Evolutionary conservation across 2,113 vertebrate genomes (phyloP).

Genomic region (Taurulus bubalis): DNA sequence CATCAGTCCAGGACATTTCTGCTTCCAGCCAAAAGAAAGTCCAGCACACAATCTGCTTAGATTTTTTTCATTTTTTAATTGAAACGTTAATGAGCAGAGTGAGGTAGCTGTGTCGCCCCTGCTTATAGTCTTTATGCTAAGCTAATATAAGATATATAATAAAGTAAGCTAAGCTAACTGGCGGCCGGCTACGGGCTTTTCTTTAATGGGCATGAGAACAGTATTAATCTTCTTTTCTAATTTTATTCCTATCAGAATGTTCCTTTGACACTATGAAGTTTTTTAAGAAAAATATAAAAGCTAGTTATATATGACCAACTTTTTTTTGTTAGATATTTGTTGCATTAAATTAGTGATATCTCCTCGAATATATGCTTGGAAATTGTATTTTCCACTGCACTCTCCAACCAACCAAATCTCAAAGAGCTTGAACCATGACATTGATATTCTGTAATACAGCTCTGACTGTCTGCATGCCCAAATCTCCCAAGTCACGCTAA

Average conservation of each 20-base stretch:
- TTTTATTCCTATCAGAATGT: not conserved
- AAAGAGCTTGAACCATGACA: constrained; percentile 9
- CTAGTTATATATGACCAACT: not conserved
- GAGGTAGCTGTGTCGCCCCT: not conserved
- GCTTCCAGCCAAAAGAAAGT: not conserved
- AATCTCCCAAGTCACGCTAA: constrained; percentile 12
- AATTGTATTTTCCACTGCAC: not conserved
- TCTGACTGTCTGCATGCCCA: not conserved
- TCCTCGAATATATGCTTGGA: not conserved
- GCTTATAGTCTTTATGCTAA: not conserved
- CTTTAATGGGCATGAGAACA: not conserved
- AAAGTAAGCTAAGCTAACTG: not conserved
- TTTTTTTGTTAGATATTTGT: not conserved
- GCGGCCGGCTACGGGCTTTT: not conserved
- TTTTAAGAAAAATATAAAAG: not conserved
- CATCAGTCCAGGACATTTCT: not conserved
- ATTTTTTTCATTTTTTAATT: not conserved
- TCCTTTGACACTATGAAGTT: not conserved
- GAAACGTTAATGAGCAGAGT: not conserved
- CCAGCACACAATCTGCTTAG: not conserved
- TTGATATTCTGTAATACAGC: constrained; percentile 46
- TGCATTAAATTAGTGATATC: not conserved
- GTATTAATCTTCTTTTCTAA: not conserved
- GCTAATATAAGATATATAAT: not conserved
- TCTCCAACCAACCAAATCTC: not conserved